These are phyloP conservation scores for Dunckerocampus dactyliophorus DNA, from an alignment of 2,113 vertebrate genomes.

Conservation along the genomic window DNA sequence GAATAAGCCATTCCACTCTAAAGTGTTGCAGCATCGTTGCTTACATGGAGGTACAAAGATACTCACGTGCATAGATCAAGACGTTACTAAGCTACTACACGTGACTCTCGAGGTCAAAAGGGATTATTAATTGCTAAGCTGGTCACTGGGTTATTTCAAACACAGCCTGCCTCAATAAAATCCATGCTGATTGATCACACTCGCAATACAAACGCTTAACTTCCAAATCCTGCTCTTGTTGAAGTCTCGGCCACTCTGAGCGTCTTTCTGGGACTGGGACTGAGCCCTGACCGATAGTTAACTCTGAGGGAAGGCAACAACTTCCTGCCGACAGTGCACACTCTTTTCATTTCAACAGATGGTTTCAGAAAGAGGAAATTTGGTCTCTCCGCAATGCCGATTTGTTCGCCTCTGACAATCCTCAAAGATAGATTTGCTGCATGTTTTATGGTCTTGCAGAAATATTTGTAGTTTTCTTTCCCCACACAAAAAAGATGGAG, in stretches of 20 bases:
- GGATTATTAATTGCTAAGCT: constrained; percentile 58
- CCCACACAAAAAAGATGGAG: too few species aligned
- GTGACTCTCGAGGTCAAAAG: constrained; percentile 26
- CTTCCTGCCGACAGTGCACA: constrained; percentile 53
- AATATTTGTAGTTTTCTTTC: neutral
- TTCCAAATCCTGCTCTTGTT: constrained; percentile 7
- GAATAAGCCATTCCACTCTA: neutral
- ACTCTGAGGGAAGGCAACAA: constrained; percentile 53
- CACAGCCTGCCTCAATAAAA: constrained; percentile 25
- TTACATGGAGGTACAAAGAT: constrained; percentile 12
- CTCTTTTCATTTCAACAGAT: constrained; percentile 43
- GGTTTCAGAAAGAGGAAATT: constrained; percentile 47
- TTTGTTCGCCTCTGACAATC: constrained; percentile 12
- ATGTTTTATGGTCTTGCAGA: neutral
- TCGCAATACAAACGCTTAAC: neutral
- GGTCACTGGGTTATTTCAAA: constrained; percentile 40
- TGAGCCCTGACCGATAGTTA: constrained; percentile 47
- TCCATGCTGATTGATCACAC: constrained; percentile 34
- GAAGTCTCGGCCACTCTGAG: constrained; percentile 23
- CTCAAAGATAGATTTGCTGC: constrained; percentile 9
- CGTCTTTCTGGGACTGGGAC: constrained; percentile 10
- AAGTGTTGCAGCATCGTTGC: neutral
- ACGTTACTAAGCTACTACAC: constrained; percentile 15
- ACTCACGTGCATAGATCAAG: neutral
- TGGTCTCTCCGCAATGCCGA: constrained; percentile 28